Base-by-base conservation (phyloP, 1,140 invertebrate genomes). In the Leptopilina clavipes region DNA sequence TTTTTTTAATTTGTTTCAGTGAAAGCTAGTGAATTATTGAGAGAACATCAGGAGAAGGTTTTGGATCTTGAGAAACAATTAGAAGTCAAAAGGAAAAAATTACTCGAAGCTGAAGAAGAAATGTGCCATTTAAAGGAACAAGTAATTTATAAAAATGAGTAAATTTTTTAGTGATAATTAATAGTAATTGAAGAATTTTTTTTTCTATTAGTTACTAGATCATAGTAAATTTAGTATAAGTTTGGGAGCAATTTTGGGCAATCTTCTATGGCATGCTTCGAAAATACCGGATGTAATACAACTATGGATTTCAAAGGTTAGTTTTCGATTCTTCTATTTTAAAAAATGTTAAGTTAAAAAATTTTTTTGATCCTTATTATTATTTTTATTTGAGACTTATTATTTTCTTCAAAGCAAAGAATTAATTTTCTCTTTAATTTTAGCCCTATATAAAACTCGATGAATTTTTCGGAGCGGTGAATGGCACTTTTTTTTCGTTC, bases 171-270 rank as follows among this genome's bases (percentile, higher is more conserved):
- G 37, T 37, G 14, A 52, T 1, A 52, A 75, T n/a, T n/a, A n/a
- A n/a, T n/a, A n/a, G n/a, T 14, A 25, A 17, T 19, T 59, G 10
- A 37, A 70, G 54, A 8, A 71, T 18, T 70, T 72, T 73, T 3
- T 43, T 7, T 76, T 73, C 43, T 22, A 52, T 3, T 70, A 88
- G 85, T 79, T 86, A 73, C 76, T 81, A 19, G 82, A 83, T 40
- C 89, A 90, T 71, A 89, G 86, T 73, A 83, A 84, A 48, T 91
- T 88, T 81, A 89, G 87, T 74, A 84, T 88, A 37, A 86, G 82
- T 54, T 82, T 91, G 10, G 89, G 90, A 9, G 83, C 88, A 52
- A 84, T 88, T 45, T 77, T 89, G 78, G 85, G 89, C 11, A 88
- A 84, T 72, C 78, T 91, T 10, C 75, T 89, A 19, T 91, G 90